These are phyloP conservation scores for Dryobota labecula DNA, from an alignment of 2,888 invertebrate genomes.

Conservation along the genomic window DNA sequence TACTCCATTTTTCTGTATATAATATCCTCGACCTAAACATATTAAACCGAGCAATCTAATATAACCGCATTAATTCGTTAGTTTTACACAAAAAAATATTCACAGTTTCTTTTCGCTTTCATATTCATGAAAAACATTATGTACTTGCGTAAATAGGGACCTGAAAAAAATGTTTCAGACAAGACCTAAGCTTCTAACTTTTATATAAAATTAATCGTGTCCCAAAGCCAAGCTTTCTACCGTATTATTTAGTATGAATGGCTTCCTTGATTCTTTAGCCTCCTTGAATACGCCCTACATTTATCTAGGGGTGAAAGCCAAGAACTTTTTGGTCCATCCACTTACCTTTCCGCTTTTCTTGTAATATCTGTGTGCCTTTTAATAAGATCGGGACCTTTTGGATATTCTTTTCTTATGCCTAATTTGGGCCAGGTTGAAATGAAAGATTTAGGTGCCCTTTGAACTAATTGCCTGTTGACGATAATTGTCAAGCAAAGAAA, in stretches of 20 bases:
- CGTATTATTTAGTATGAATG: slow-evolving; percentile 50
- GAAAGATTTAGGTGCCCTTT: slow-evolving; percentile 40
- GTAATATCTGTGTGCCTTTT: slow-evolving; percentile 38
- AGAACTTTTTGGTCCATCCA: slow-evolving; percentile 47
- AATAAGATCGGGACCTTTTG: slow-evolving; percentile 47
- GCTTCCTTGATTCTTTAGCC: slow-evolving; percentile 32
- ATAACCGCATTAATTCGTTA: slow-evolving; percentile 56
- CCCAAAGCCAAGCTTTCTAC: slow-evolving; percentile 26
- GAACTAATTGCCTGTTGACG: slow-evolving; percentile 54
- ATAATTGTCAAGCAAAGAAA: slow-evolving; percentile 39
- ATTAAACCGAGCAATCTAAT: slow-evolving; percentile 43
- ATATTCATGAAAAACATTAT: slow-evolving; percentile 65
- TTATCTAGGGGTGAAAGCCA: slow-evolving; percentile 52
- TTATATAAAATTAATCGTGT: slow-evolving; percentile 54
- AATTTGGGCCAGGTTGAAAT: slow-evolving; percentile 45
- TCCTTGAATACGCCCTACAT: slow-evolving; percentile 46
- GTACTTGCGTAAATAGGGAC: slow-evolving; percentile 40
- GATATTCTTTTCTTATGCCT: slow-evolving; percentile 40
- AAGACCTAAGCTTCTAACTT: slow-evolving; percentile 28
- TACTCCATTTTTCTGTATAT: slow-evolving; percentile 23
- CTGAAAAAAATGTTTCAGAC: slow-evolving; percentile 34
- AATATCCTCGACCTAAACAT: slow-evolving; percentile 22
- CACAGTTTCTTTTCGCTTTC: slow-evolving; percentile 47
- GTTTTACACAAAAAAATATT: slow-evolving; percentile 57
- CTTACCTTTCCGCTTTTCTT: slow-evolving; percentile 46